phyloP scores from a whole-genome alignment of 1,140 invertebrate species.

The Batillaria attramentaria region DNA sequence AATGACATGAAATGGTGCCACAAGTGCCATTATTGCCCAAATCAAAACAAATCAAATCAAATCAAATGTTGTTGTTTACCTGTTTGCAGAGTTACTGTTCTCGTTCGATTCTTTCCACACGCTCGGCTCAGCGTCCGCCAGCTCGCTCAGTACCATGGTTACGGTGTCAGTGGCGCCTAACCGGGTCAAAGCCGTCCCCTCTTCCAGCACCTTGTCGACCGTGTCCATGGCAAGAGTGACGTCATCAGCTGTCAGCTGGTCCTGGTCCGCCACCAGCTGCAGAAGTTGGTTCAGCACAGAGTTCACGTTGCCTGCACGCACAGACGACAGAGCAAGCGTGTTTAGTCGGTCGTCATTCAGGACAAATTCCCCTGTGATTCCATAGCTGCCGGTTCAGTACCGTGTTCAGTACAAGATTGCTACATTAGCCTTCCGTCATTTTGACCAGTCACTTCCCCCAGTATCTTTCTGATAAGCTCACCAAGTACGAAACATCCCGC shows the following conservation, averaged over 20 bases:
- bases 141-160: slow-evolving; percentile 22
- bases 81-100: not conserved
- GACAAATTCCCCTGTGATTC: not conserved
- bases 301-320: slow-evolving; percentile 26
- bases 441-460: too few relatives aligned
- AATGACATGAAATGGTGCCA: too few relatives aligned
- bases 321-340: not conserved
- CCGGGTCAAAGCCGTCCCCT: not conserved
- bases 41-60: too few relatives aligned
- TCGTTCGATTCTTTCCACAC: slow-evolving; percentile 17
- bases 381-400: not conserved
- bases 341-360: not conserved
- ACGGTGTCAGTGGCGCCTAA: not conserved
- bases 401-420: not conserved
- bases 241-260: slow-evolving; percentile 11
- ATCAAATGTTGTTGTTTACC: slow-evolving; percentile 15
- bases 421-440: too few relatives aligned
- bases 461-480: too few relatives aligned
- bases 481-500: too few relatives aligned
- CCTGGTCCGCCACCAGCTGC: not conserved
- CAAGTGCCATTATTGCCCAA: too few relatives aligned
- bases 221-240: slow-evolving; percentile 23
- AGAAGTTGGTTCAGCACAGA: slow-evolving; percentile 16
- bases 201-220: not conserved
- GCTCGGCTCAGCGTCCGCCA: not conserved